A percentile compares a stretch with the other conserved stretches of the same genome.
These are phyloP conservation scores for Platycnemis pennipes DNA, from an alignment of 2,888 invertebrate genomes.

Conservation along the genomic window DNA sequence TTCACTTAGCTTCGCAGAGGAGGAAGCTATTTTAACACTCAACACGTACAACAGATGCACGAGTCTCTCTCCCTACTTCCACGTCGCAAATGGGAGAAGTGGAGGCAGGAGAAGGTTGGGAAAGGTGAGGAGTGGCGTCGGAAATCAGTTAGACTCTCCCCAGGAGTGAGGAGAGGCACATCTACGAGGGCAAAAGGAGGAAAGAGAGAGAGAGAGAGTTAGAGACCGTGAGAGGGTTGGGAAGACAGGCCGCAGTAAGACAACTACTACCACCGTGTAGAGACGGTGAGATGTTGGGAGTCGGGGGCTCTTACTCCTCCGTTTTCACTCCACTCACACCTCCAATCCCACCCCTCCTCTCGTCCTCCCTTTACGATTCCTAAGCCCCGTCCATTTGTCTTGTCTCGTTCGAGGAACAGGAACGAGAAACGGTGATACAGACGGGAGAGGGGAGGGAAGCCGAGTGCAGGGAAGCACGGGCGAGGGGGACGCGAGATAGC, in stretches of 20 bases:
- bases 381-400: conserved; percentile 55
- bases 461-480: background rate
- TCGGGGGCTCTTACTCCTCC: background rate
- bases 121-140: conserved; percentile 6
- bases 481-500: background rate
- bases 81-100: background rate
- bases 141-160: background rate
- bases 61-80: background rate
- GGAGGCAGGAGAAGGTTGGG: background rate
- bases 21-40: conserved; percentile 30
- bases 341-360: background rate
- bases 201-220: background rate
- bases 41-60: conserved; percentile 16
- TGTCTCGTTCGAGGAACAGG: background rate
- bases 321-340: background rate
- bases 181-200: background rate
- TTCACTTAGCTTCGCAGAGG: conserved; percentile 24
- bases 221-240: background rate
- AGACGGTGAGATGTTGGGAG: background rate
- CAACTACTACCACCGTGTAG: background rate
- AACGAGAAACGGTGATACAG: background rate
- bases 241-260: conserved; percentile 33
- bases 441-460: background rate
- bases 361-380: background rate
- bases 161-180: background rate